Base-by-base conservation (phyloP, 2,888 invertebrate species). In the Watsonalla cultraria region DNA sequence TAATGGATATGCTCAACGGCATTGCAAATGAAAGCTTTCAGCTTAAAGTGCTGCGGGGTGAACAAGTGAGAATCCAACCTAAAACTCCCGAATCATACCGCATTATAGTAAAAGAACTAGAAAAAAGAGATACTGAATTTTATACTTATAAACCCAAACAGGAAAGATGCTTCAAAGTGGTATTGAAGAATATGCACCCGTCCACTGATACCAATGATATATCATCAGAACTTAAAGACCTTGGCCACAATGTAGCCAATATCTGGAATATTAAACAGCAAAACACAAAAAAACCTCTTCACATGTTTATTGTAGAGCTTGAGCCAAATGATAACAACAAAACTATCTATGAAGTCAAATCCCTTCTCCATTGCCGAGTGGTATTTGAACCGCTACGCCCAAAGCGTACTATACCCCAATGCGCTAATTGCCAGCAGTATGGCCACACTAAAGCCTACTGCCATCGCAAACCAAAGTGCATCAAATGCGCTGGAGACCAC, bases 401-500 rank as follows among this genome's bases (percentile, higher is more conserved):
- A 0, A 68, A 57, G 51, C 48, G 58, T 0, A 57, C 37, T 6
- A 60, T 64, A 7, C 63, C 63, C 0, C 63, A 68, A 46, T 66
- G 65, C 45, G 11, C 57, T 0, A 67, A 65, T 11, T 69, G 69
- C 11, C 64, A 61, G 53, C 53, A 65, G 15, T 67, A 66, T 47
- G 64, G 62, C 0, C 66, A 70, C 50, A 70, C 67, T 0, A 45
- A 62, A 57, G 58, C 33, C 0, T 69, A 52, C 13, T 68, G 67
- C 39, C 50, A 46, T 5, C 48, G 62, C 11, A 39, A 58, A 4
- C 61, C 66, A 5, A 60, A 51, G 53, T 68, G 66, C 33, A 52
- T 69, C 0, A 67, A 67, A 54, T 67, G 67, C 35, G 63, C 65
- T 5, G 64, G 57, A 7, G 5, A 33, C 9, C 64, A 66, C 47